Evolutionary conservation across 2,113 vertebrate species (phyloP).

Genomic region (Alces alces): DNA sequence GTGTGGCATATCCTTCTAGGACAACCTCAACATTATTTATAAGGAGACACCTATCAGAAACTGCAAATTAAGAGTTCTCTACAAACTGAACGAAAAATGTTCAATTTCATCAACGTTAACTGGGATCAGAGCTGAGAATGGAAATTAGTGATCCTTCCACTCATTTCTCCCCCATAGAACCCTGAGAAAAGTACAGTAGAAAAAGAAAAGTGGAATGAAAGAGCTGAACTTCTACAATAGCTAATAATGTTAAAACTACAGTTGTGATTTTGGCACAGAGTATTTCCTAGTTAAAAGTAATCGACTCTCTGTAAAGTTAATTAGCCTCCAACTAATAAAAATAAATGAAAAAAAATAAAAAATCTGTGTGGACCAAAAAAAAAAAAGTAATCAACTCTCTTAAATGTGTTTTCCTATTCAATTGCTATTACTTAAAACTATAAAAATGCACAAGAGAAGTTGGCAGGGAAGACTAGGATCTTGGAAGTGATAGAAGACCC

Average conservation of each 20-base stretch:
- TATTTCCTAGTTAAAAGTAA: slow-evolving; percentile 55
- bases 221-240: slow-evolving; percentile 42
- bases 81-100: not conserved
- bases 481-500: slow-evolving; percentile 44
- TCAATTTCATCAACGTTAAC: not conserved
- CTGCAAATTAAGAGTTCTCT: not conserved
- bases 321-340: no score
- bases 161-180: not conserved
- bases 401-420: slow-evolving; percentile 37
- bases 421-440: slow-evolving; percentile 47
- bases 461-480: slow-evolving; percentile 28
- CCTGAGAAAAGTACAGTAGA: not conserved
- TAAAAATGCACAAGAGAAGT: slow-evolving; percentile 22
- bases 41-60: not conserved
- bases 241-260: slow-evolving; percentile 38
- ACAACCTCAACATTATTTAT: not conserved
- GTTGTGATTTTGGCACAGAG: slow-evolving; percentile 32
- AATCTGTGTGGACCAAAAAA: no score
- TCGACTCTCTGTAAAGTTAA: not conserved
- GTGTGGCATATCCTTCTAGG: not conserved
- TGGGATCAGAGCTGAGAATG: not conserved
- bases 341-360: no score
- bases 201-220: not conserved
- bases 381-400: slow-evolving; percentile 36
- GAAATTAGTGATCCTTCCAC: not conserved